Evolutionary conservation across 2,113 vertebrate species (phyloP), one percentile per base, ranked within the genome.

Genomic region (Xiphophorus couchianus): DNA sequence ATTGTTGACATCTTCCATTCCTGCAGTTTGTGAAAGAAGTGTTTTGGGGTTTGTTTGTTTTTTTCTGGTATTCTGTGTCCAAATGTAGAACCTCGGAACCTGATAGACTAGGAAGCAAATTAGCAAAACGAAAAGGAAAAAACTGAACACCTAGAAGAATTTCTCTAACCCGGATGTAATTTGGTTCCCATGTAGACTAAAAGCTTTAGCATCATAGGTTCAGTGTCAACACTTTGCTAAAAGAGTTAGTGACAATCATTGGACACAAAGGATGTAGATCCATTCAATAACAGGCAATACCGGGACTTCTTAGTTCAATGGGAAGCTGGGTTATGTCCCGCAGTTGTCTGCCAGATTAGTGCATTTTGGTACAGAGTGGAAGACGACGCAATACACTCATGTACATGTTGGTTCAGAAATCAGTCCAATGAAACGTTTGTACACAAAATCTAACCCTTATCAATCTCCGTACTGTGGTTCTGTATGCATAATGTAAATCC

Each of bases 1-100:
- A 73, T 70, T 84, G 83, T 85, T 77, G 83, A 89, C 74, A 66
- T 86, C 68, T 73, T 66, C 78, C 73, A 69, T 87, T 86, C 72
- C 77, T 81, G 30, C 73, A 44, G 42, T 31, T 63, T 67, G 27
- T 27, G 17, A 44, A 44, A 44, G 5, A 15, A 27, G 44, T 19
- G 35, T 37, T 11, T 9, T 35, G 12, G 37, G 37, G 22, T 35
- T 35, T 35, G 9, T 35, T 35, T 35, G 6, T 33, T 8, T 80
- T 58, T 73, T 71, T 65, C 19, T 1, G 8, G 37, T 70, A 31
- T n/a, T 22, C 19, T n/a, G 5, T n/a, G 5, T n/a, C 9, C 51
- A 42, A 58, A 58, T 58, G n/a, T 25, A 58, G 2, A 25, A 58
- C 7, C 0, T 58, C 8, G 3, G 22, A 58, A 58, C 25, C 6